A percentile compares a stretch with the other conserved stretches of the same genome.
Conservation (phyloP, 1,140 invertebrate genomes). For the Drosophila ficusphila region DNA sequence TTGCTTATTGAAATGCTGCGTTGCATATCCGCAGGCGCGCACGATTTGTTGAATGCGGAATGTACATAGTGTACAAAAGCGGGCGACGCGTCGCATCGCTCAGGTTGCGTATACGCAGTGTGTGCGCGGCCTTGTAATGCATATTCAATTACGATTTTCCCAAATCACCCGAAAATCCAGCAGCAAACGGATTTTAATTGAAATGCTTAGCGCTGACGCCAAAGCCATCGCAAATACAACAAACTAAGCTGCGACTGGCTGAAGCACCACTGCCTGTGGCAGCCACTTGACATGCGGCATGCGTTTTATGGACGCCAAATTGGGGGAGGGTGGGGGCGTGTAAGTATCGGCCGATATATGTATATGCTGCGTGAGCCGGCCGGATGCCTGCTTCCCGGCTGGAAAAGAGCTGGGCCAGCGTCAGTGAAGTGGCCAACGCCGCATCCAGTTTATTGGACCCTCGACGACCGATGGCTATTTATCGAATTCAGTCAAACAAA, state of each 20-base stretch:
- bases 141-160: slow-evolving; percentile 64
- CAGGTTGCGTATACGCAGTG: slow-evolving; percentile 51
- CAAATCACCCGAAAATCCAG: slow-evolving; percentile 26
- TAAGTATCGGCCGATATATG: not conserved
- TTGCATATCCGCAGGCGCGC: slow-evolving; percentile 80
- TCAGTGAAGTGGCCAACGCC: slow-evolving; percentile 32
- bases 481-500: slow-evolving; percentile 36
- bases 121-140: slow-evolving; percentile 66
- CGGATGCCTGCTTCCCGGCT: slow-evolving; percentile 4
- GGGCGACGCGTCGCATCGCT: slow-evolving; percentile 2
- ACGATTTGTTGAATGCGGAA: slow-evolving; percentile 74
- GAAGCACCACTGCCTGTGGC: slow-evolving; percentile 27
- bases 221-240: slow-evolving; percentile 50
- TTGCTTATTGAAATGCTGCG: slow-evolving; percentile 81
- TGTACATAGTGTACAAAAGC: not conserved
- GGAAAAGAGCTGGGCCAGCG: slow-evolving; percentile 44
- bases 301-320: slow-evolving; percentile 46
- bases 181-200: slow-evolving; percentile 64
- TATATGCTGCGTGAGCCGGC: too few species aligned
- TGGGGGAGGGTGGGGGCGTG: not conserved
- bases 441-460: slow-evolving; percentile 37
- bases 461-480: slow-evolving; percentile 38
- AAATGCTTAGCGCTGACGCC: slow-evolving; percentile 45
- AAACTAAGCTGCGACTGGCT: slow-evolving; percentile 36
- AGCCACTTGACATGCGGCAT: slow-evolving; percentile 55